Conservation (phyloP, 2,888 invertebrate species). For the Mechanitis messenoides region DNA sequence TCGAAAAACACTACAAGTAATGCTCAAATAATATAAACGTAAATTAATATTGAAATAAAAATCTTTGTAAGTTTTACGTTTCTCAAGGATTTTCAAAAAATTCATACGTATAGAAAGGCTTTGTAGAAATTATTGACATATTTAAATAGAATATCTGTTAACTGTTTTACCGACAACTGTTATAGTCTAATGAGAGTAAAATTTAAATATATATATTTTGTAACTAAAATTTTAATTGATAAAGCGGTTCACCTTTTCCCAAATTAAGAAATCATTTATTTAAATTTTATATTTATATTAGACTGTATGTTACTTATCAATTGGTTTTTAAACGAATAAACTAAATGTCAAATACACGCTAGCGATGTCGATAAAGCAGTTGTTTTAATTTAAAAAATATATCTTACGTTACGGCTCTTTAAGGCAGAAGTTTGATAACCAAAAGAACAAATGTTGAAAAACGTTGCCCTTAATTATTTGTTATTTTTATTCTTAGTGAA, state of each 20-base stretch:
- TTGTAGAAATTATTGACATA: slow-evolving; percentile 48
- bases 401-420: background rate
- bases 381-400: slow-evolving; percentile 3
- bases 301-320: background rate
- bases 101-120: slow-evolving; percentile 28
- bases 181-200: background rate
- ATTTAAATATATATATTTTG: background rate
- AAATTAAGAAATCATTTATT: no score
- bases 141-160: slow-evolving; percentile 26
- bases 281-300: background rate
- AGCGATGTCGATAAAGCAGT: slow-evolving; percentile 28
- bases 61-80: background rate
- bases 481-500: no score
- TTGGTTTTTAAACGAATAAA: slow-evolving; percentile 1
- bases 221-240: no score
- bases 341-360: background rate
- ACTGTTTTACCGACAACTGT: slow-evolving; percentile 53
- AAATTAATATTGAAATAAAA: background rate
- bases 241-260: no score
- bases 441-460: no score
- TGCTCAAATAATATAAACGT: background rate
- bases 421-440: no score
- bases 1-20: slow-evolving; percentile 12
- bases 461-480: no score
- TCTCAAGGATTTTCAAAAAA: slow-evolving; percentile 15